Evolutionary conservation across 2,888 invertebrate genomes (phyloP), one percentile per base, ranked within the genome.

Genomic region (Hecatera dysodea): DNA sequence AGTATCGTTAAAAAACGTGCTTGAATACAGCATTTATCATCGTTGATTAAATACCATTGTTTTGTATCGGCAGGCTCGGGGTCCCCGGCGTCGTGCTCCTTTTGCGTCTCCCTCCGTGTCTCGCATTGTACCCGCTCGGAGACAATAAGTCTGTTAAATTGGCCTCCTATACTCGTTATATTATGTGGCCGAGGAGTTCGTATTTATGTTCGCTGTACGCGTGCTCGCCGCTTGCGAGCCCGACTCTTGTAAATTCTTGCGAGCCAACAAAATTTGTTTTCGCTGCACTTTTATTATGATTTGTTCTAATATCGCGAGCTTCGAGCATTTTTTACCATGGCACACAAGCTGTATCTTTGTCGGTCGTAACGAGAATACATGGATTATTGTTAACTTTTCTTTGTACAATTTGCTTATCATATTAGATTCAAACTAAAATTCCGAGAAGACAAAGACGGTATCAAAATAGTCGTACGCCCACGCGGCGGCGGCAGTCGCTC

Each of bases 131-230:
- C 90, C 89, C 88, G 89, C 86, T 82, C 91, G 95, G 95, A 95
- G 95, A 95, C 95, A 95, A 95, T 95, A 95, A 95, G 95, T 95
- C 95, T 96, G 95, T 96, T 95, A 95, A 95, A 96, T 96, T 96
- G 95, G 94, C 91, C 93, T 89, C 89, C 91, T 92, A 92, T 93
- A 91, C 92, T 92, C 90, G 89, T 91, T 92, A 92, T 93, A 93
- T 92, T 90, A 91, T 92, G 87, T 90, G 91, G 87, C 86, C 85
- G 87, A 86, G 80, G 86, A 89, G 87, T 90, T 88, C 89, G 91
- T 93, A 93, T 93, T 93, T 93, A 92, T 92, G 91, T 89, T 83
- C 80, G 80, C 82, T 75, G 85, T 85, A 89, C 90, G 91, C 90
- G 89, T 92, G 92, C 92, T 89, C 87, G 87, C 86, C 71, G 86